These are phyloP conservation scores for Lobophora halterata DNA, from an alignment of 2,888 invertebrate species.

Conservation along the genomic window DNA sequence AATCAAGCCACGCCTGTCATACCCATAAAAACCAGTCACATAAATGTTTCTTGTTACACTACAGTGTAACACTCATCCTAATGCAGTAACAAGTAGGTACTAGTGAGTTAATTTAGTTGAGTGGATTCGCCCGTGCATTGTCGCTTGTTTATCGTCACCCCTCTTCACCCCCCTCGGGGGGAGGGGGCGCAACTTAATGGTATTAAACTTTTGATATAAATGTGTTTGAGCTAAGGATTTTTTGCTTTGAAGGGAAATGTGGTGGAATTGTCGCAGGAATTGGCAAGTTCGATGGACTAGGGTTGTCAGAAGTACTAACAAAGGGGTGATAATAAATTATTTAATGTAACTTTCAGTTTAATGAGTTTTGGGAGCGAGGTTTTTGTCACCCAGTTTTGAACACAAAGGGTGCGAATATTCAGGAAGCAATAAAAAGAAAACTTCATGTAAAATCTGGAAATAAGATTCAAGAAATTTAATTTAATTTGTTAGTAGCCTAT, in stretches of 20 bases:
- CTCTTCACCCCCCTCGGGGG: constrained; percentile 16
- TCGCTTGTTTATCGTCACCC: constrained; percentile 75
- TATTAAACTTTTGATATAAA: constrained; percentile 76
- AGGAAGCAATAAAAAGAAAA: too few relatives aligned
- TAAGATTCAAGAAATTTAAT: too few relatives aligned
- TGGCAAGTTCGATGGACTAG: constrained; percentile 13
- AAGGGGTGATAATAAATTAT: too few relatives aligned
- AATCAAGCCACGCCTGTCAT: too few relatives aligned
- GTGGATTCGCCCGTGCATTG: constrained; percentile 76
- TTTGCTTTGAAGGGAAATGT: constrained; percentile 21
- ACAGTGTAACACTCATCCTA: constrained; percentile 50
- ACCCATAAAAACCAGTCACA: too few relatives aligned
- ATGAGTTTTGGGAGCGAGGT: too few relatives aligned
- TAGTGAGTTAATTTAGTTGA: constrained; percentile 76
- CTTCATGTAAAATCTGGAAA: too few relatives aligned
- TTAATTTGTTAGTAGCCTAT: too few relatives aligned
- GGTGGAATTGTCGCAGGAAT: constrained; percentile 8
- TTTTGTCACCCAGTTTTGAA: too few relatives aligned
- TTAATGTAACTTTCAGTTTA: too few relatives aligned
- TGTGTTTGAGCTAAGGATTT: constrained; percentile 44
- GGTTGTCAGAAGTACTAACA: too few relatives aligned
- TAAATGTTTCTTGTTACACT: constrained; percentile 18
- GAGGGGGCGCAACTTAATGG: constrained; percentile 58
- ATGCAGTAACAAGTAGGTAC: constrained; percentile 70
- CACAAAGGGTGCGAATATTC: too few relatives aligned